phyloP scores from a whole-genome alignment of 2,113 vertebrate species.

The Mobula hypostoma region DNA sequence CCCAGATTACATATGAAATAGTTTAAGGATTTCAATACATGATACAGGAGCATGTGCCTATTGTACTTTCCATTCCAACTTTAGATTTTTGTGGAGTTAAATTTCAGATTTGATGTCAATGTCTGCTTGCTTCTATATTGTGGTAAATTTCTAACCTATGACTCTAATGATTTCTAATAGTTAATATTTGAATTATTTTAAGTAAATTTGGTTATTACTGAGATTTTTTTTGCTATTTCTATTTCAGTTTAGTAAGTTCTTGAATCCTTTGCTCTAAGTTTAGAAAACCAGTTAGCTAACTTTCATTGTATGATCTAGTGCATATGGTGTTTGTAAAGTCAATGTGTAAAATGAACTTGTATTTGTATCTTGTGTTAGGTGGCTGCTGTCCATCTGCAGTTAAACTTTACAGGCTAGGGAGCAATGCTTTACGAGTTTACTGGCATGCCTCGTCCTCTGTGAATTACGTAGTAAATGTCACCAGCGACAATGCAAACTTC shows the following conservation, averaged over 20 bases:
- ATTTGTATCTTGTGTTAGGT: slow-evolving; percentile 51
- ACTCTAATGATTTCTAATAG: neutral
- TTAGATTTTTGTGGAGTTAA: too few relatives aligned
- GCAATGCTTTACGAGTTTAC: slow-evolving; percentile 66
- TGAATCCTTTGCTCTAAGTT: neutral
- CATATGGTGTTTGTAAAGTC: neutral
- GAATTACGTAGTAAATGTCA: slow-evolving; percentile 64
- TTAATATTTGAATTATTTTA: neutral
- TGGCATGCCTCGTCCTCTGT: slow-evolving; percentile 61
- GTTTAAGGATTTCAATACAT: neutral
- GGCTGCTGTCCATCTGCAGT: slow-evolving; percentile 78
- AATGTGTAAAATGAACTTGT: neutral
- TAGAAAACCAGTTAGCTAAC: neutral
- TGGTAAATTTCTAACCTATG: too few relatives aligned
- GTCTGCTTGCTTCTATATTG: too few relatives aligned
- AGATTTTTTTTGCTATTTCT: neutral
- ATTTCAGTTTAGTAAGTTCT: neutral
- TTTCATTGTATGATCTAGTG: neutral
- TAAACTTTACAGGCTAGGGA: slow-evolving; percentile 67
- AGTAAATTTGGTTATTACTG: neutral
- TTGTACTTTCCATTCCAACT: too few relatives aligned
- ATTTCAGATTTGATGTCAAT: too few relatives aligned
- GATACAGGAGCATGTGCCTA: too few relatives aligned
- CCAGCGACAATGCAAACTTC: slow-evolving; percentile 71
- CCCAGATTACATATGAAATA: neutral